phyloP scores from a whole-genome alignment of 2,797 vertebrate species.

The Microctenopoma lineatum region DNA sequence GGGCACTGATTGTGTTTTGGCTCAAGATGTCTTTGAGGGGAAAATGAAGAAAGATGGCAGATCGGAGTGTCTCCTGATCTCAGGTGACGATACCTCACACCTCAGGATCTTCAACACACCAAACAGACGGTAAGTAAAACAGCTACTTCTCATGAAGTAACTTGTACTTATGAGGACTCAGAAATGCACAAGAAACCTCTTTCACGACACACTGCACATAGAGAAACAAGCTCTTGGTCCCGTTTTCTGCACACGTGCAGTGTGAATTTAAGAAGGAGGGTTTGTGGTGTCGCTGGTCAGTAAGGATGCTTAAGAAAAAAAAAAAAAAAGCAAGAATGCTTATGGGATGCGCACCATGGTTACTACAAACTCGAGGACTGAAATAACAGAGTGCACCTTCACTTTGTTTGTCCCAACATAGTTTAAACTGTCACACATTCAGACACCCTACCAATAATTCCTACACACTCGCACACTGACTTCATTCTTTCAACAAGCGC shows the following conservation, averaged over 20 bases:
- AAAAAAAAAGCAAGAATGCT: slow-evolving; percentile 9
- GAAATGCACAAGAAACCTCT: slow-evolving; percentile 20
- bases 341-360: slow-evolving; percentile 36
- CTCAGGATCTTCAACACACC: slow-evolving; percentile 26
- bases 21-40: slow-evolving; percentile 43
- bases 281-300: slow-evolving; percentile 35
- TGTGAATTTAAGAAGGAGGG: no score
- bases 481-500: slow-evolving; percentile 25
- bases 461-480: neutral
- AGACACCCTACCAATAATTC: slow-evolving; percentile 1
- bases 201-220: slow-evolving; percentile 31
- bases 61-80: slow-evolving; percentile 1
- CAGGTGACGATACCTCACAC: slow-evolving; percentile 19
- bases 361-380: slow-evolving; percentile 28
- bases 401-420: slow-evolving; percentile 39
- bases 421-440: slow-evolving; percentile 4
- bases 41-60: slow-evolving; percentile 16
- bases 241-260: slow-evolving; percentile 14
- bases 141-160: slow-evolving; percentile 34
- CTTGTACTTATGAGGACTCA: slow-evolving; percentile 9
- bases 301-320: slow-evolving; percentile 16
- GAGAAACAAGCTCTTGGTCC: slow-evolving; percentile 25
- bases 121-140: slow-evolving; percentile 47
- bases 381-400: slow-evolving; percentile 46
- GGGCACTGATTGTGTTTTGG: slow-evolving; percentile 49